These are phyloP conservation scores for Galeopterus variegatus DNA, from an alignment of 2,113 vertebrate species.

Conservation along the genomic window DNA sequence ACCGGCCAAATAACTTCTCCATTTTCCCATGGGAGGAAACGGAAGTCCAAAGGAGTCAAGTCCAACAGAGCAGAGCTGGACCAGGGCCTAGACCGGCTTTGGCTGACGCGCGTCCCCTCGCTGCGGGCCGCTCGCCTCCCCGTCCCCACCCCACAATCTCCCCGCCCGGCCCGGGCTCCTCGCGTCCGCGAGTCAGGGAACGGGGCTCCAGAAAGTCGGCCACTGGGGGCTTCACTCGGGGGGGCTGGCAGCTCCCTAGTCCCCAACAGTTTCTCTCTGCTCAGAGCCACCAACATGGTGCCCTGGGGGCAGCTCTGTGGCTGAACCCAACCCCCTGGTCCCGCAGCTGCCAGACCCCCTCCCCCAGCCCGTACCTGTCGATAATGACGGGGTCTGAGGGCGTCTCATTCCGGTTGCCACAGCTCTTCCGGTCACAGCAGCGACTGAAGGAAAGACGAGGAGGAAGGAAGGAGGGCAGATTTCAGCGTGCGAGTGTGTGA, in stretches of 20 bases:
- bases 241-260: background rate
- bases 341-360: background rate
- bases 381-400: conserved; percentile 99
- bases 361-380: conserved; percentile 92
- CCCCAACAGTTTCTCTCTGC: background rate
- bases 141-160: rapidly evolving
- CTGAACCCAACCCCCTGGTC: background rate
- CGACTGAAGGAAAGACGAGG: conserved; percentile 89
- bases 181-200: too few species aligned
- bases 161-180: background rate
- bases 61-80: background rate
- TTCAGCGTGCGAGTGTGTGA: background rate
- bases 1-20: background rate
- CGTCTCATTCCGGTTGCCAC: conserved; percentile 98
- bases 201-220: background rate
- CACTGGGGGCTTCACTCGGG: background rate
- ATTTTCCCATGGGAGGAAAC: background rate
- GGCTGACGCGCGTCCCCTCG: background rate
- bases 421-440: conserved; percentile 99
- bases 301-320: background rate
- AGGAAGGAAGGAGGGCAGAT: background rate
- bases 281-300: background rate
- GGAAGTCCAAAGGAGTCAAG: background rate
- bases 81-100: background rate
- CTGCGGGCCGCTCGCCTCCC: background rate